A percentile compares a stretch with the other conserved stretches of the same genome.
These are phyloP conservation scores for Leucoraja ocellata DNA, from an alignment of 2,797 vertebrate species.

Conservation along the genomic window DNA sequence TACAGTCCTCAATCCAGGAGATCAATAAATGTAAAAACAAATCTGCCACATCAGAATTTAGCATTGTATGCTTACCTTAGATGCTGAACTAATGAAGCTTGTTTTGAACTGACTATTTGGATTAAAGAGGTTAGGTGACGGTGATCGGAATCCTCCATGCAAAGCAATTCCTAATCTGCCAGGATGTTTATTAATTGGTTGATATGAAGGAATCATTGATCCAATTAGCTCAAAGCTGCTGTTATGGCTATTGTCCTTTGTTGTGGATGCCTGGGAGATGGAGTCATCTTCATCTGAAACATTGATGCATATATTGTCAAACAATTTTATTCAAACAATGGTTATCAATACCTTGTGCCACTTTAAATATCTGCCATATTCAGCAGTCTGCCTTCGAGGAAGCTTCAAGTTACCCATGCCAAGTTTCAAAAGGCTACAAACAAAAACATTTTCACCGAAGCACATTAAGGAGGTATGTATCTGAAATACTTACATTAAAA, in stretches of 20 bases:
- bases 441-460: not conserved
- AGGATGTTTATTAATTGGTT: conserved; percentile 71
- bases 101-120: conserved; percentile 53
- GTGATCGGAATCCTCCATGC: conserved; percentile 70
- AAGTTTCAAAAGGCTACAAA: not conserved
- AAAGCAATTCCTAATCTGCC: conserved; percentile 56
- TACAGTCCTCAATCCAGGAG: not conserved
- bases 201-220: conserved; percentile 92
- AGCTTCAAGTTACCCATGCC: too few relatives aligned
- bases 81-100: conserved; percentile 82
- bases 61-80: conserved; percentile 69
- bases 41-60: not conserved
- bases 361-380: not conserved
- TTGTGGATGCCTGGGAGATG: conserved; percentile 61
- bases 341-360: not conserved
- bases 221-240: conserved; percentile 91
- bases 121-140: conserved; percentile 78
- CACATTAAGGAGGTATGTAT: not conserved
- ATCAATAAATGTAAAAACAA: not conserved
- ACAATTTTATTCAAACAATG: not conserved
- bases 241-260: conserved; percentile 88
- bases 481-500: not conserved
- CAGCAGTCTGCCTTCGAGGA: not conserved
- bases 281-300: conserved; percentile 81
- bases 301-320: not conserved